phyloP scores from a whole-genome alignment of 2,113 vertebrate species.

The Pelecanus crispus region DNA sequence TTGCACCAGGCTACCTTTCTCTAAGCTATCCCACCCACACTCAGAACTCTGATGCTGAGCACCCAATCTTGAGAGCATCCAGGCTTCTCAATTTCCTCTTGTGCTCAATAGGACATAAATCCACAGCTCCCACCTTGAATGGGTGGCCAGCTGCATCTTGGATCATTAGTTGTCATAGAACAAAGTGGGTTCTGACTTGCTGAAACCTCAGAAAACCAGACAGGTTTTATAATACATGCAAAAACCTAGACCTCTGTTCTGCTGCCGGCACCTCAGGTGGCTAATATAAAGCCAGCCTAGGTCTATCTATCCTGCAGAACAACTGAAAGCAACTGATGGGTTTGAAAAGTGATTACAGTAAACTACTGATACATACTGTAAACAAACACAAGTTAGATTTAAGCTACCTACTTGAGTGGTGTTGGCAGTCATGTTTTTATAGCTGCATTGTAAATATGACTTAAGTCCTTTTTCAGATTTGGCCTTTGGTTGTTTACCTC shows the following conservation, averaged over 20 bases:
- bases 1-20: background rate
- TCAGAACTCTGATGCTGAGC: background rate
- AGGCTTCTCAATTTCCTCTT: background rate
- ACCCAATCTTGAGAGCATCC: background rate
- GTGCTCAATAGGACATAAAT: background rate
- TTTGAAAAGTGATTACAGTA: background rate
- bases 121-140: background rate
- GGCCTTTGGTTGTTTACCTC: background rate
- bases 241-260: background rate
- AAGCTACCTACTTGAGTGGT: background rate
- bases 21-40: background rate
- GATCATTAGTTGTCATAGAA: background rate
- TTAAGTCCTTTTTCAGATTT: background rate
- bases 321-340: background rate
- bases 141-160: background rate
- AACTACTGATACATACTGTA: background rate
- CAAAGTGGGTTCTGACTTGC: background rate
- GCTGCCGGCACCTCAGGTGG: background rate
- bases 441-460: background rate
- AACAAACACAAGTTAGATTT: background rate
- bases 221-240: background rate
- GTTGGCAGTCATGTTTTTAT: background rate
- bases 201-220: background rate
- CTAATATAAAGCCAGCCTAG: background rate
- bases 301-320: background rate